These are phyloP conservation scores for Spatulosminthurus flaviceps DNA, from an alignment of 2,888 invertebrate genomes.

Conservation along the genomic window DNA sequence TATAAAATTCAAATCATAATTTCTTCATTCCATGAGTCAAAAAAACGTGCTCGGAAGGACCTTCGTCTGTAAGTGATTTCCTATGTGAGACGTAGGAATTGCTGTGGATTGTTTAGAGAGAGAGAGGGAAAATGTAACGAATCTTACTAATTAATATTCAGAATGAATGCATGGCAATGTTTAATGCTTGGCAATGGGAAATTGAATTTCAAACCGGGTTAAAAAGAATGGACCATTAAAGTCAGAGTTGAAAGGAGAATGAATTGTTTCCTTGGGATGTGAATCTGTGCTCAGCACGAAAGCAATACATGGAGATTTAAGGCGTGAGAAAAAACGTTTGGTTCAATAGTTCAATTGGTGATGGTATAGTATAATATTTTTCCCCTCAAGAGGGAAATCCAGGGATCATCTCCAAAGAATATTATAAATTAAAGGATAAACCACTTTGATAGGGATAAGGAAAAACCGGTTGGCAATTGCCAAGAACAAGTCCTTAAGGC, in stretches of 20 bases:
- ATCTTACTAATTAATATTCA: constrained; percentile 10
- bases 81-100: too few relatives aligned
- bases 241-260: neutral
- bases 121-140: neutral
- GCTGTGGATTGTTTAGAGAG: too few relatives aligned
- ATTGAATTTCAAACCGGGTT: constrained; percentile 3
- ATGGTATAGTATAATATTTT: neutral
- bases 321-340: constrained; percentile 14
- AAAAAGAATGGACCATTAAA: constrained; percentile 18
- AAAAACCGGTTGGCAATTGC: constrained; percentile 18
- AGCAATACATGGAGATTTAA: neutral
- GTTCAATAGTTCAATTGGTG: constrained; percentile 9
- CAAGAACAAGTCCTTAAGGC: constrained; percentile 3
- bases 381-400: neutral
- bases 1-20: too few relatives aligned
- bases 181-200: too few relatives aligned
- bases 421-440: constrained; percentile 18
- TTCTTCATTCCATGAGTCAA: too few relatives aligned
- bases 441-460: neutral
- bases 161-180: neutral
- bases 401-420: neutral
- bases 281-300: neutral
- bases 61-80: too few relatives aligned
- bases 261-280: neutral
- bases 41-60: too few relatives aligned